Evolutionary conservation across 2,888 invertebrate species (phyloP).

Genomic region (Leptura quadrifasciata): DNA sequence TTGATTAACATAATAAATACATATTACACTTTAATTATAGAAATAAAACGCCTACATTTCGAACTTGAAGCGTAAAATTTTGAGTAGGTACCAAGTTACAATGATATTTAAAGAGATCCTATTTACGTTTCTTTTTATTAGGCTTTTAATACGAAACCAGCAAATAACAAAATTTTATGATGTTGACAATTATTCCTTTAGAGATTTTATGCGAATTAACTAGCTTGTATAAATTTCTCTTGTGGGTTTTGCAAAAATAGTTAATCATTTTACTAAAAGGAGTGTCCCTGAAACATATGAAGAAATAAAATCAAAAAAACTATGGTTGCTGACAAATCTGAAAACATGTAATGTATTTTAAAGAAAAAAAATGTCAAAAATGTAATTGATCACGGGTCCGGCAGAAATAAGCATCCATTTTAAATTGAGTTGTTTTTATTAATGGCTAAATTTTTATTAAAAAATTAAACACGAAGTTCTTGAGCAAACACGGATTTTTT

Average conservation of each 20-base stretch:
- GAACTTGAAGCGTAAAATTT: conserved; percentile 20
- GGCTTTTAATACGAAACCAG: background rate
- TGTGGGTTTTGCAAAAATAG: background rate
- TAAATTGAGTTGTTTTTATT: too few species aligned
- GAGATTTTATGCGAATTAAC: background rate
- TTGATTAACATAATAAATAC: conserved; percentile 8
- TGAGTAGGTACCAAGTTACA: conserved; percentile 31
- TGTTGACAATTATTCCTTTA: background rate
- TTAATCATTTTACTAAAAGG: background rate
- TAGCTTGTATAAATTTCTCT: background rate
- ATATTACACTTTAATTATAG: conserved; percentile 7
- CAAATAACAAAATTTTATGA: background rate
- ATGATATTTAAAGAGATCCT: conserved; percentile 17
- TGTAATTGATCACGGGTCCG: too few species aligned
- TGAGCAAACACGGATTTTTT: too few species aligned
- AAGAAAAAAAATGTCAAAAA: too few species aligned
- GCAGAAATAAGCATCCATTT: too few species aligned
- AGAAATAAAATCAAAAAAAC: background rate
- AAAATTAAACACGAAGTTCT: too few species aligned
- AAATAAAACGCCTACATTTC: conserved; percentile 18
- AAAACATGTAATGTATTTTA: background rate
- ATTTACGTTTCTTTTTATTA: conserved; percentile 19
- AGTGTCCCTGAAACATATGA: background rate
- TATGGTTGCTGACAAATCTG: background rate
- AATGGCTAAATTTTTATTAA: too few species aligned